These are phyloP conservation scores for Philypnodon macrostomus DNA, from an alignment of 2,797 vertebrate genomes.

Conservation along the genomic window DNA sequence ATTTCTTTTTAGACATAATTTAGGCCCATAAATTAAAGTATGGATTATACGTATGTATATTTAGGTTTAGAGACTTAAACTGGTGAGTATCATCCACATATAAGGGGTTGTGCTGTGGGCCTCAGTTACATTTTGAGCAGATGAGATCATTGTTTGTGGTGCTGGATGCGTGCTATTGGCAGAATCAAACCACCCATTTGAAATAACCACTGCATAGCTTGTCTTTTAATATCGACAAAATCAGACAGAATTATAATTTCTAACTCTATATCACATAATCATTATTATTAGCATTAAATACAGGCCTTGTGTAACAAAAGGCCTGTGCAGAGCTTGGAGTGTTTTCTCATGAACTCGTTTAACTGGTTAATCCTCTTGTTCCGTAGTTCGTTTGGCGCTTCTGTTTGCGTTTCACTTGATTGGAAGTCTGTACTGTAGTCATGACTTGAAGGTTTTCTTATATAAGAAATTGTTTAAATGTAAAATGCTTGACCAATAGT, in stretches of 20 bases:
- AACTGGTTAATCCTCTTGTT: constrained; percentile 55
- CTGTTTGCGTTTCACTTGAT: constrained; percentile 31
- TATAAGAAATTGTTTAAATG: too few relatives aligned
- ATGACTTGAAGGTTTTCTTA: constrained; percentile 15
- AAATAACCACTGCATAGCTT: constrained; percentile 30
- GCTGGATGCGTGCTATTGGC: constrained; percentile 29
- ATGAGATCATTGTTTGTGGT: constrained; percentile 62
- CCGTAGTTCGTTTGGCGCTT: constrained; percentile 17
- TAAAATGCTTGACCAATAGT: too few relatives aligned
- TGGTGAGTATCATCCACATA: constrained; percentile 26
- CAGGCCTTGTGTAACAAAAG: constrained; percentile 4
- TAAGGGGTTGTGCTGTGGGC: constrained; percentile 20
- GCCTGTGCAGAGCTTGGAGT: constrained; percentile 8
- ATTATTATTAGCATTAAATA: neutral
- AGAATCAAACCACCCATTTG: constrained; percentile 39
- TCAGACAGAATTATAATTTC: neutral
- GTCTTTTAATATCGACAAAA: neutral
- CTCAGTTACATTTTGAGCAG: constrained; percentile 57
- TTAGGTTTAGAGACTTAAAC: constrained; percentile 11
- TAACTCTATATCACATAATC: neutral
- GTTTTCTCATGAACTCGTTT: constrained; percentile 51
- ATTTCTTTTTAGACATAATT: too few relatives aligned
- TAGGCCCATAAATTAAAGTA: too few relatives aligned
- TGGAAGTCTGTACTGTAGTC: constrained; percentile 18
- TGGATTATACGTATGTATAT: too few relatives aligned